Base-by-base conservation (phyloP, 2,113 vertebrate genomes). In the Gyps fulvus region DNA sequence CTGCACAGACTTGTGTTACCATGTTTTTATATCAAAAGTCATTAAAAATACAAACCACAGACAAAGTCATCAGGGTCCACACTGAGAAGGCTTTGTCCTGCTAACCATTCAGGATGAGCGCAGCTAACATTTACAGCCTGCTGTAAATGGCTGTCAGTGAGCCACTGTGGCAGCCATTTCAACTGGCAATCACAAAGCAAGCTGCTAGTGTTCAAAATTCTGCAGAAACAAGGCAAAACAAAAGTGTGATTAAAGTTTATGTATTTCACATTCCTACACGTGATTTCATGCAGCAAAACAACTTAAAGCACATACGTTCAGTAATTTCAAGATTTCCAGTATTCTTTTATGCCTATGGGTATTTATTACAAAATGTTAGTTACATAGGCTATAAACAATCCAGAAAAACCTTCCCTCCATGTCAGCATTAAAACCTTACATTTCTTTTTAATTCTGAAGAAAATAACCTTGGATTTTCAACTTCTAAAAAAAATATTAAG, bases 141-240 rank as follows among this genome's bases (percentile, higher is more conserved):
- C 63, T 98, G 96, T 6, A 98, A 90, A 21, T 50, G 94, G 52
- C 89, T 98, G 59, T 97, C 97, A 7, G 94, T 50, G 59, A 99
- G 96, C 98, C 98, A 99, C 18, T 77, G 98, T 7, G 97, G 98
- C 78, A 99, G 91, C 98, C 98, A 99, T 14, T 98, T 98, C 96
- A 99, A 18, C 94, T 99, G 98, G 94, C 98, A 99, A 45, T 99
- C 98, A 52, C 98, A 99, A 2, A 99, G 98, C 94, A 99, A 95
- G 90, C 97, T 98, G 96, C 97, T 98, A 1, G 98, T 99, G 95
- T 98, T 99, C 96, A 99, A 59, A 78, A 98, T 80, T 52, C 98
- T 99, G 97, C 90, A 97, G 81, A 90, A 79, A 92, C 10, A 95
- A 87, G 63, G 55, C 45, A 55, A 55, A 89, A 80, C 34, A 69